Percentiles rank a stretch among this genome's conserved stretches.
Conservation (phyloP, 2,888 invertebrate genomes). For the Eurytoma californica region DNA sequence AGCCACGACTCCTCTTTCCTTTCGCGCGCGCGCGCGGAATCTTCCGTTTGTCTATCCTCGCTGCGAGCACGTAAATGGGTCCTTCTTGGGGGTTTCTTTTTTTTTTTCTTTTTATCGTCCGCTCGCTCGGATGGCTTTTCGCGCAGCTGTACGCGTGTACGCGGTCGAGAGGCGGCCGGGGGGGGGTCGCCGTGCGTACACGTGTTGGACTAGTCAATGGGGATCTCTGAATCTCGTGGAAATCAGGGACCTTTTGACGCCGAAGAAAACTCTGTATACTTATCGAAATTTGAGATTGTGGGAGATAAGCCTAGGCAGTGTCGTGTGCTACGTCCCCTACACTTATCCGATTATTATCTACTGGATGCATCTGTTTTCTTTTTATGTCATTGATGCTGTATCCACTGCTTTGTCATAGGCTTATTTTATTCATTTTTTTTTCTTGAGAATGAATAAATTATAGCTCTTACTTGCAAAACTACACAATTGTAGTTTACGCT, state of each 20-base stretch:
- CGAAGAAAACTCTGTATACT: slow-evolving; percentile 41
- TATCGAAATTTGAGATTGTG: slow-evolving; percentile 54
- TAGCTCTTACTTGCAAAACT: too few relatives aligned
- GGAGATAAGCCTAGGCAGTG: slow-evolving; percentile 47
- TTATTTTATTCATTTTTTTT: slow-evolving; percentile 1
- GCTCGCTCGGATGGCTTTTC: neutral
- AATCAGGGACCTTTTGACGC: slow-evolving; percentile 39
- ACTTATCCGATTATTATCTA: slow-evolving; percentile 50
- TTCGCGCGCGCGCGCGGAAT: neutral
- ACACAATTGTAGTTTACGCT: too few relatives aligned
- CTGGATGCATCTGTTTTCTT: slow-evolving; percentile 48
- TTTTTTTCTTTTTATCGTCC: slow-evolving; percentile 9
- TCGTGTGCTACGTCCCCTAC: neutral
- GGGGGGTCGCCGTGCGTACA: slow-evolving; percentile 22
- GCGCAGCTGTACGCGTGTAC: slow-evolving; percentile 1
- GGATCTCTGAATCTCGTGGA: slow-evolving; percentile 48
- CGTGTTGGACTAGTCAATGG: slow-evolving; percentile 42
- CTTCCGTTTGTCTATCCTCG: slow-evolving; percentile 25
- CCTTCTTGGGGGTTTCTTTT: too few relatives aligned
- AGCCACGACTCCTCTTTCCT: slow-evolving; percentile 1
- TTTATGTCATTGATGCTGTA: neutral
- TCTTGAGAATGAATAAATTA: slow-evolving; percentile 25
- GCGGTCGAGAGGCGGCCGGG: slow-evolving; percentile 43
- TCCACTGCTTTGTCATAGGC: slow-evolving; percentile 39
- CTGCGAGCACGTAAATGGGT: slow-evolving; percentile 31